A percentile compares a stretch with the other conserved stretches of the same genome.
phyloP scores from a whole-genome alignment of 2,888 invertebrate genomes.

The Allygus modestus region DNA sequence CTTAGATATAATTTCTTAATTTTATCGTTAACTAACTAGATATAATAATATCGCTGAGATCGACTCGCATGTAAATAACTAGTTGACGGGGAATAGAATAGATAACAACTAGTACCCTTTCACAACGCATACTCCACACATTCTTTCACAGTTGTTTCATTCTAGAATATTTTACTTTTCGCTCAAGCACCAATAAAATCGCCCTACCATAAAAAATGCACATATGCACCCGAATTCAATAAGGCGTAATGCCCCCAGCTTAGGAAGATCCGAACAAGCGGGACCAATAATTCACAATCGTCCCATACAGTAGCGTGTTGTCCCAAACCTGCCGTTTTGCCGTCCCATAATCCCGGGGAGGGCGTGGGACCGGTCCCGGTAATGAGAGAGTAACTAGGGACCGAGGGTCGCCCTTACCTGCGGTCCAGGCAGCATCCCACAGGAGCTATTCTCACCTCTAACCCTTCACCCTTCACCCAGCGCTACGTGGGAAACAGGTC shows the following conservation, averaged over 20 bases:
- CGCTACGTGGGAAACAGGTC: slow-evolving; percentile 14
- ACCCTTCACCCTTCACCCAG: not conserved
- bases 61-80: too few species aligned
- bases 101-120: too few species aligned
- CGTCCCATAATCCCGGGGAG: not conserved
- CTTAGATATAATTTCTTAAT: too few species aligned
- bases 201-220: not conserved
- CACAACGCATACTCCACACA: too few species aligned
- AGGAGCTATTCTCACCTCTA: slow-evolving; percentile 10
- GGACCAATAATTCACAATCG: not conserved
- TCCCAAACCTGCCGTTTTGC: not conserved
- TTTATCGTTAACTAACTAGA: too few species aligned
- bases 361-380: not conserved
- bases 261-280: too few species aligned
- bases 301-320: slow-evolving; percentile 6
- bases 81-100: too few species aligned
- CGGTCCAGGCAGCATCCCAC: slow-evolving; percentile 41
- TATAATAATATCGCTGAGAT: too few species aligned
- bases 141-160: not conserved
- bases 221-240: not conserved
- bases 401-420: not conserved
- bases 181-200: not conserved
- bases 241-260: too few species aligned
- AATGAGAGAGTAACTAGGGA: slow-evolving; percentile 12
- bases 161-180: not conserved